Evolutionary conservation across 2,113 vertebrate species (phyloP), one percentile per base, ranked within the genome.

Genomic region (Macrotis lagotis): DNA sequence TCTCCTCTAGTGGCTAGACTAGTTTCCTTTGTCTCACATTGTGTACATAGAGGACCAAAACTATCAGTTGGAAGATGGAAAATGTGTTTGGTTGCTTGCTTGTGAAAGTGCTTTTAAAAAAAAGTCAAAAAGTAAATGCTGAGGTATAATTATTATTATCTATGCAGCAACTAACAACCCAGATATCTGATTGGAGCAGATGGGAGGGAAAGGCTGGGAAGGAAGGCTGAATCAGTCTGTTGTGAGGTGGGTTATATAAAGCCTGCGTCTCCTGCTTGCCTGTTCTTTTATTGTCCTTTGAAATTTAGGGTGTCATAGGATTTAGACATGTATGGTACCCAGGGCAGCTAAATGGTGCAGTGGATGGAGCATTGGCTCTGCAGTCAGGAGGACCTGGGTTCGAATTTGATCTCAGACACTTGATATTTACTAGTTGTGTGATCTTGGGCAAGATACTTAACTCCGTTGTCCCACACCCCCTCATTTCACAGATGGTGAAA

Each of bases 61-160:
- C 0, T 8, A 47, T 44, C 51, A n/a, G 50, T 49, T 89, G 89
- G 91, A 91, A 96, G 90, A 48, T 83, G 48, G 91, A 90, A 92
- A 89, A 44, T 74, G 91, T 28, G 91, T 25, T 90, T 47, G 16
- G 51, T 93, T 48, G 49, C 37, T 52, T 53, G 26, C 55, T 92
- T 14, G 53, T 48, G 92, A 83, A 89, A 48, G 37, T 51, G 91
- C 19, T 94, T 55, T 91, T 51, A 83, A 66, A 95, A 90, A 50
- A 90, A 93, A 14, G 26, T 24, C 49, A 7, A 90, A 93, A 90
- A 48, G 22, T 66, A 89, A 92, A 51, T 59, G 74, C 44, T 48
- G 16, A 83, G n/a, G 48, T n/a, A 25, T 49, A n/a, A 31, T 90
- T 8, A 48, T 50, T 14, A 59, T 53, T 1, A 26, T 88, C 12